Evolutionary conservation across 1,140 invertebrate genomes (phyloP), one percentile per base, ranked within the genome.

Genomic region (Copidosoma floridanum): DNA sequence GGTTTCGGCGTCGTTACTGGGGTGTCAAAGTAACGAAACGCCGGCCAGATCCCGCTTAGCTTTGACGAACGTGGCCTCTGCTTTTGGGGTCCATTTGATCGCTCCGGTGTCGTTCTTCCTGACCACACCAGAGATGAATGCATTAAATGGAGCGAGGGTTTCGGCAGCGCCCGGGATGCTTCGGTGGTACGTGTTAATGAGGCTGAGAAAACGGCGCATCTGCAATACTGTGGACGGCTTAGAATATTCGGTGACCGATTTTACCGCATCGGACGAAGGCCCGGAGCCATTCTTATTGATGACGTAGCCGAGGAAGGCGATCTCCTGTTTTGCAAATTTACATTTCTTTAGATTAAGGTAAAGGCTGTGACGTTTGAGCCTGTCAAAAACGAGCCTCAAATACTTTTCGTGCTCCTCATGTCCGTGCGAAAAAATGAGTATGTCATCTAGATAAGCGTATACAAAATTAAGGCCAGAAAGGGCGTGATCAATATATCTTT

Each of bases 401-500:
- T 65, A 54, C 21, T 14, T 35, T 37, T 1, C 52, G 20, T 72
- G 66, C 51, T 71, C 43, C 23, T 64, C 43, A n/a, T 37, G 14
- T 10, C 38, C 29, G 1, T 26, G 18, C 14, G 65, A 68, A 8
- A 56, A 53, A 20, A 68, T 53, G 5, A 71, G 40, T 26, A 69
- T n/a, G n/a, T n/a, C n/a, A n/a, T n/a, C n/a, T n/a, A n/a, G n/a
- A n/a, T n/a, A n/a, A n/a, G n/a, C n/a, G 61, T 26, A 65, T 10
- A 3, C 35, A 27, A 68, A 74, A 40, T 73, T 66, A 5, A 72
- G 61, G 10, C 35, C 68, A 21, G 50, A 26, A 14, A 66, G 12
- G n/a, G 63, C 21, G 53, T 46, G 23, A 21, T 71, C 29, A 58
- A 84, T 82, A 6, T 77, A 63, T 5, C 81, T 53, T 59, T 81